Base-by-base conservation (phyloP, 2,113 vertebrate genomes). In the Bothrops jararaca region DNA sequence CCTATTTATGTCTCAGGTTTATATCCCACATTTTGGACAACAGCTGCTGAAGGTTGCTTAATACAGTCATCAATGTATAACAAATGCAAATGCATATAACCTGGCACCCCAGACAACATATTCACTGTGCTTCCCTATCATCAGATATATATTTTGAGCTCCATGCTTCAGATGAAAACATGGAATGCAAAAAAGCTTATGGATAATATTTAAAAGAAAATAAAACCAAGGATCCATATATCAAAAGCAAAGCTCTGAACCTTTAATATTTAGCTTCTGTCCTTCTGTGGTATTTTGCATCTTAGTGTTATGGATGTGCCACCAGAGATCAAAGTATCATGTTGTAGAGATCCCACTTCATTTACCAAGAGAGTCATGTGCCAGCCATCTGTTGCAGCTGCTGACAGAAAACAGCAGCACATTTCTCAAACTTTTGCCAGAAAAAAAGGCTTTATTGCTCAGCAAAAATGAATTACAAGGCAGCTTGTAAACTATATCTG, bases 351-450 rank as follows among this genome's bases (percentile, higher is more conserved):
- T 97, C 97, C 97, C 95, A 93, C 97, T 97, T 97, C 97, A 96
- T 98, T 97, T 97, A 98, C 97, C 94, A 94, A 95, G 96, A 95
- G 97, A 98, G 96, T 97, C 98, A 98, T 98, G 97, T 98, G 98
- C 98, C 98, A 98, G 97, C 98, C 98, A 99, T 98, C 98, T 99
- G 98, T 98, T 97, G 95, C 96, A 97, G 98, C 97, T 96, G 97
- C 96, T 98, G 98, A 98, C 97, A 97, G 97, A 98, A 98, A 98
- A 98, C 98, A 98, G 98, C 97, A 98, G 97, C 97, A 97, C 95
- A 96, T 96, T 97, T 97, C 97, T 98, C 97, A 93, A 95, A 98
- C 97, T 97, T 98, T 96, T 97, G 97, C 97, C 97, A 98, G 98
- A 80, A 80, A 22, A 56, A 97, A 96, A 94, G 92, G 85, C 96